A percentile compares a stretch with the other conserved stretches of the same genome.
Evolutionary conservation across 2,888 invertebrate species (phyloP).

Genomic region (Uropetala carovei): DNA sequence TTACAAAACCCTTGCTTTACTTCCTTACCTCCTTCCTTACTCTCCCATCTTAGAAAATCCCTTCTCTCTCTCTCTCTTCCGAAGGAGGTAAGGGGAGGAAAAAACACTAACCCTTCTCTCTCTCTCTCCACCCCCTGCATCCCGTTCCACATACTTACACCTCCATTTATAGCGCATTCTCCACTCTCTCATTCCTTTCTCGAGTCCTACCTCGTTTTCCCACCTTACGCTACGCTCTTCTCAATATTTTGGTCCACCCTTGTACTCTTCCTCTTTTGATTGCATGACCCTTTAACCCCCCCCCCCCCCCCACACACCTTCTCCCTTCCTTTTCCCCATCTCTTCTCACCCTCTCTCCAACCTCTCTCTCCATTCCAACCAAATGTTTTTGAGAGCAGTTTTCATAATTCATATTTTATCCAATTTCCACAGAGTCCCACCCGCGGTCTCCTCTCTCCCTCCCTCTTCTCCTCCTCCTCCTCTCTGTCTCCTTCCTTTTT

Average conservation of each 20-base stretch:
- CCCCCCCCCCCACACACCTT: background rate
- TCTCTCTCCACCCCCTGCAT: too few relatives aligned
- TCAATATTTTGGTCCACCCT: too few relatives aligned
- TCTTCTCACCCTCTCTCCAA: background rate
- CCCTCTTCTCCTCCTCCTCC: background rate
- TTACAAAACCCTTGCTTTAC: background rate
- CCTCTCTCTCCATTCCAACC: background rate
- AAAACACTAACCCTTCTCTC: conserved; percentile 4
- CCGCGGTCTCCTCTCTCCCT: background rate
- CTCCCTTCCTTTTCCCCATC: background rate
- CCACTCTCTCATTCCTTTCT: background rate
- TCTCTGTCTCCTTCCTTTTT: background rate
- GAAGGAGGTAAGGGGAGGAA: background rate
- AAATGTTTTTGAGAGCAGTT: conserved; percentile 19
- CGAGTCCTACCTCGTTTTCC: background rate
- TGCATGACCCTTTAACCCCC: too few relatives aligned
- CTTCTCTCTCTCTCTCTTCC: background rate
- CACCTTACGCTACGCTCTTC: too few relatives aligned
- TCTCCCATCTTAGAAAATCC: conserved; percentile 18
- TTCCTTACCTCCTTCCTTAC: background rate
- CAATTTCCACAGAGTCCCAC: background rate
- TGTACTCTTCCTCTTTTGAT: too few relatives aligned
- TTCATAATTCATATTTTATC: conserved; percentile 40
- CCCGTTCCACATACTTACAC: background rate
- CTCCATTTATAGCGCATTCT: background rate